Conservation (phyloP, 2,113 vertebrate species). For the Pelmatolapia mariae region DNA sequence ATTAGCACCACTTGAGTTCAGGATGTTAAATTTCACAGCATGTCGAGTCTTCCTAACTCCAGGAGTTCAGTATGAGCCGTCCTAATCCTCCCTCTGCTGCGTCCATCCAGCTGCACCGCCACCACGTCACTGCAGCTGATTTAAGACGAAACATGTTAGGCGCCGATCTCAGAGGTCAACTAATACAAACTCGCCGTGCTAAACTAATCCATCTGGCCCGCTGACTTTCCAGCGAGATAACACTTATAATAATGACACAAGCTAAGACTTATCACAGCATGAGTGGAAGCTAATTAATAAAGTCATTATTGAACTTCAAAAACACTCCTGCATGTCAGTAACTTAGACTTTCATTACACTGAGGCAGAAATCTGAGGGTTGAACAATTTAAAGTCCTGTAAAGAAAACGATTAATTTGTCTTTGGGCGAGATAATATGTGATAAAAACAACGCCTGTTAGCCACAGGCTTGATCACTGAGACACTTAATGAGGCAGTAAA, state of each 20-base stretch:
- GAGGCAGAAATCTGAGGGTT: not conserved
- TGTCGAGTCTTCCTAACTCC: not conserved
- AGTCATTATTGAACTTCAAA: not conserved
- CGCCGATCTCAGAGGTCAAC: not conserved
- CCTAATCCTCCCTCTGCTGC: conserved; percentile 2
- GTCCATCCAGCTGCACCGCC: not conserved
- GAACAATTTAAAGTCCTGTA: not conserved
- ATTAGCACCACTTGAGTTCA: conserved; percentile 11
- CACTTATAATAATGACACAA: not conserved
- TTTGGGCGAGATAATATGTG: not conserved
- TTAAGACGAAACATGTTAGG: not conserved
- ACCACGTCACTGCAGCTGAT: not conserved
- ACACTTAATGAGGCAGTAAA: not conserved
- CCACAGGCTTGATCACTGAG: not conserved
- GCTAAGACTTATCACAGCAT: not conserved
- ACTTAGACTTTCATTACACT: not conserved
- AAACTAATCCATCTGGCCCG: not conserved
- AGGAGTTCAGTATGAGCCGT: not conserved
- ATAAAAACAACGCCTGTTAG: not conserved
- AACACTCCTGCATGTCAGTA: not conserved
- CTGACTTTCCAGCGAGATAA: not conserved
- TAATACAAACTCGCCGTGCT: not conserved
- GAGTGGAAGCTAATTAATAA: not conserved
- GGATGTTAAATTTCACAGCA: not conserved
- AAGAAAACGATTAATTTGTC: not conserved